These are phyloP conservation scores for Apogon hyalosoma DNA, from an alignment of 2,797 vertebrate genomes.

Conservation along the genomic window DNA sequence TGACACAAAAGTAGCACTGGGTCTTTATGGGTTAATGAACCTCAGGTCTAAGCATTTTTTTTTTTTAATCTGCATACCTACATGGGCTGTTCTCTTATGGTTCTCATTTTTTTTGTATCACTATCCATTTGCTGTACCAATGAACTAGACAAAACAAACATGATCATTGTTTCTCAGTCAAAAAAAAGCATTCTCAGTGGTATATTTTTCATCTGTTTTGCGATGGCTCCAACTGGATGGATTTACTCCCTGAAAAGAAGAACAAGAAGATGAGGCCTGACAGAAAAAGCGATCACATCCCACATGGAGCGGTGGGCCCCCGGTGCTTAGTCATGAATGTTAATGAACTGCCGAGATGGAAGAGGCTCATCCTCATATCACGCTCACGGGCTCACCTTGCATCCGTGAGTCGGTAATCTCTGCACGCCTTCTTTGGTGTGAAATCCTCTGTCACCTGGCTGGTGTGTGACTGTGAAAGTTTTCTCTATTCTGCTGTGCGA, in stretches of 20 bases:
- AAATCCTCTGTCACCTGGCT: slow-evolving; percentile 45
- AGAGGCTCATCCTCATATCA: slow-evolving; percentile 24
- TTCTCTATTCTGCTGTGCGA: slow-evolving; percentile 46
- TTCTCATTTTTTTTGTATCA: too few relatives aligned
- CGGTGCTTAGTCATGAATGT: slow-evolving; percentile 36
- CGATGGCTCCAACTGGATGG: too few relatives aligned
- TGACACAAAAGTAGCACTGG: too few relatives aligned
- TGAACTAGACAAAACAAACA: too few relatives aligned
- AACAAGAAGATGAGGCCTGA: slow-evolving; percentile 1
- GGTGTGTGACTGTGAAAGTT: slow-evolving; percentile 42
- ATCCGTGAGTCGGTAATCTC: slow-evolving; percentile 19
- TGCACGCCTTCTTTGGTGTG: slow-evolving; percentile 13
- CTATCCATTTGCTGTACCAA: too few relatives aligned
- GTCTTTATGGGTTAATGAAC: background rate
- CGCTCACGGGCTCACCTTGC: slow-evolving; percentile 35
- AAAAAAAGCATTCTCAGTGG: too few relatives aligned
- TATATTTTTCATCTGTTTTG: too few relatives aligned
- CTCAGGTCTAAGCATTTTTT: too few relatives aligned
- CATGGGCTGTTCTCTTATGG: too few relatives aligned
- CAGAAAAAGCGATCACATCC: background rate
- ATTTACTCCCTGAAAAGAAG: too few relatives aligned
- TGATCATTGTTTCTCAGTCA: too few relatives aligned
- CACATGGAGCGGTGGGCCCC: background rate
- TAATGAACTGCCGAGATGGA: slow-evolving; percentile 15
- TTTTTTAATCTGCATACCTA: too few relatives aligned